A percentile compares a stretch with the other conserved stretches of the same genome.
Conservation (phyloP, 30 jellyfish, hydroid and myxozoan genomes). For the Nemopilema nomurai region DNA sequence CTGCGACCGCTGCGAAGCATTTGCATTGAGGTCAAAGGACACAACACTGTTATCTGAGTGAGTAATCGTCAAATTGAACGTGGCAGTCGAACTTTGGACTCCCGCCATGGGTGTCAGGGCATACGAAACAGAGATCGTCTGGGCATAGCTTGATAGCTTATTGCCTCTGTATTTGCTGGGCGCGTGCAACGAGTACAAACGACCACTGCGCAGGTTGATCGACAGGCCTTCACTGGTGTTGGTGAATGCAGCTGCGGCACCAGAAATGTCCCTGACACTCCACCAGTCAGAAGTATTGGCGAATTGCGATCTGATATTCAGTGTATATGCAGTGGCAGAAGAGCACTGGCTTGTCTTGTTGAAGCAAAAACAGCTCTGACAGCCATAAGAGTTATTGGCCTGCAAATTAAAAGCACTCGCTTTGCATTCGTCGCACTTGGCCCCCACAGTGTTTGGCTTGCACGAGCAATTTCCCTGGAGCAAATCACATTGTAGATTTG, state of each 20-base stretch:
- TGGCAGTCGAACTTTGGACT: neutral
- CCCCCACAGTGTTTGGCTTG: constrained; percentile 55
- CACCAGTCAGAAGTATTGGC: constrained; percentile 36
- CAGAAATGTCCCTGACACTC: constrained; percentile 1
- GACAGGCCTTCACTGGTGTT: constrained; percentile 43
- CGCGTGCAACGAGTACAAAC: constrained; percentile 9
- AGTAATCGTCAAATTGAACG: neutral
- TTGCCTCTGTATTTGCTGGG: constrained; percentile 68
- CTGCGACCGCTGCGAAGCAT: constrained; percentile 18
- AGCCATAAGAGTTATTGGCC: constrained; percentile 55
- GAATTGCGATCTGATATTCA: constrained; percentile 17
- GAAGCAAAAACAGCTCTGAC: constrained; percentile 84
- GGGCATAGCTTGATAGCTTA: constrained; percentile 57
- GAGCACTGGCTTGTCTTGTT: constrained; percentile 62
- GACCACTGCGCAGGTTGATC: constrained; percentile 1
- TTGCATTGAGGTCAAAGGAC: constrained; percentile 29
- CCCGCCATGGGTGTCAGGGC: neutral
- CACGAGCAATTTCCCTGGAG: constrained; percentile 73
- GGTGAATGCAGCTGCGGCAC: constrained; percentile 10
- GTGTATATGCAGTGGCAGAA: constrained; percentile 29
- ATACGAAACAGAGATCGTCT: constrained; percentile 17
- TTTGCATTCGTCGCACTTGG: constrained; percentile 64
- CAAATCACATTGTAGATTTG: constrained; percentile 70
- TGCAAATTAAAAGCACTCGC: constrained; percentile 48
- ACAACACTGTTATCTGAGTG: constrained; percentile 23